Conservation (phyloP, 2,888 invertebrate species). For the Leucophora obtusa region DNA sequence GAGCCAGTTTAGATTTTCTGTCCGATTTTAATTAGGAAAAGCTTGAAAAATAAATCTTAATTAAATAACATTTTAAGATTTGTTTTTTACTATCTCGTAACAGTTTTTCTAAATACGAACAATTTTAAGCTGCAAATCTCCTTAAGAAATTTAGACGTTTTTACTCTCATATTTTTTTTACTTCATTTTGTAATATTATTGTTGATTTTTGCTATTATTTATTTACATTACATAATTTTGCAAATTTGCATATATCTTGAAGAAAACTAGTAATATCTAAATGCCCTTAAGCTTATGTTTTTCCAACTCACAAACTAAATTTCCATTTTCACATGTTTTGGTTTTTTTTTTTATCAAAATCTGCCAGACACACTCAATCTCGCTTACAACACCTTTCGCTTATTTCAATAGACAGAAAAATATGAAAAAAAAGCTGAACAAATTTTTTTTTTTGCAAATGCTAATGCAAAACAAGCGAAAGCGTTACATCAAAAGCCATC, state of each 20-base stretch:
- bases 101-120: no score
- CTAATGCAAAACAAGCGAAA: slow-evolving; percentile 57
- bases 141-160: slow-evolving; percentile 15
- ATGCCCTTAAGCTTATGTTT: slow-evolving; percentile 58
- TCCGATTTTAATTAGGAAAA: no score
- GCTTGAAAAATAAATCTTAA: no score
- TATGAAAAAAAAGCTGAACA: slow-evolving; percentile 42
- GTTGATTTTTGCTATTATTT: slow-evolving; percentile 18
- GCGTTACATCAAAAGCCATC: slow-evolving; percentile 54
- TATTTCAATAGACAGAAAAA: slow-evolving; percentile 12
- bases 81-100: no score
- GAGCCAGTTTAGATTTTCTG: no score
- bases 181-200: slow-evolving; percentile 19
- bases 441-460: slow-evolving; percentile 35
- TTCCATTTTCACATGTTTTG: slow-evolving; percentile 57
- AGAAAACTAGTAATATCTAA: slow-evolving; percentile 46
- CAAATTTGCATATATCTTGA: slow-evolving; percentile 44
- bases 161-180: neutral
- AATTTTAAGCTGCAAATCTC: slow-evolving; percentile 14
- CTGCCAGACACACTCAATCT: slow-evolving; percentile 33
- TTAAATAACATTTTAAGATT: no score
- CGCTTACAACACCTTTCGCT: slow-evolving; percentile 42
- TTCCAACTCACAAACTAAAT: slow-evolving; percentile 27
- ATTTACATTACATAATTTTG: slow-evolving; percentile 51
- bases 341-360: no score